These are phyloP conservation scores for Engraulis encrasicolus DNA, from an alignment of 2,113 vertebrate species.

Conservation along the genomic window DNA sequence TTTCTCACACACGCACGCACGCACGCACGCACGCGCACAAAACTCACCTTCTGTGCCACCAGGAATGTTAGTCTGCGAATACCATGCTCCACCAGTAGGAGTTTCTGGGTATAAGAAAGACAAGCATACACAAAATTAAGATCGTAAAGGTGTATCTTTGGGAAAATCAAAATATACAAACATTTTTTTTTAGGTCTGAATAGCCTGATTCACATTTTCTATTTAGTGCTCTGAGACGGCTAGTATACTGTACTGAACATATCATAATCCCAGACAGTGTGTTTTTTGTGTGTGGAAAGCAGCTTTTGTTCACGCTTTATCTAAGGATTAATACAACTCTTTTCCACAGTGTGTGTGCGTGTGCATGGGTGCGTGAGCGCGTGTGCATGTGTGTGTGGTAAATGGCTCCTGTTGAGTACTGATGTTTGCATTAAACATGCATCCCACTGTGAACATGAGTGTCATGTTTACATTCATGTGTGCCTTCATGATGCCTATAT, in stretches of 20 bases:
- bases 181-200: not conserved
- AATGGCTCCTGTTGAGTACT: not conserved
- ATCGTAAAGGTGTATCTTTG: not conserved
- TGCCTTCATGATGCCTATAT: not conserved
- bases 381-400: not conserved
- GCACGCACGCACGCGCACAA: not conserved
- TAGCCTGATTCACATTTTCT: not conserved
- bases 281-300: not conserved
- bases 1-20: not conserved
- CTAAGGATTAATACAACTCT: not conserved
- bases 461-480: not conserved
- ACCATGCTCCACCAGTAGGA: slow-evolving; percentile 87
- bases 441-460: slow-evolving; percentile 10
- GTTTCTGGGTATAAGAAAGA: slow-evolving; percentile 77
- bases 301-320: not conserved
- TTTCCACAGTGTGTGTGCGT: not conserved
- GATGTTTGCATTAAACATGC: slow-evolving; percentile 19
- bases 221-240: not conserved
- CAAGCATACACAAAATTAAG: not conserved
- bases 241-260: no score
- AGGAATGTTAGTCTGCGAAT: slow-evolving; percentile 94
- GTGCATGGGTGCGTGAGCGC: not conserved
- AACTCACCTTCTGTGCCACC: slow-evolving; percentile 92
- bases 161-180: not conserved
- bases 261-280: not conserved